A percentile compares a stretch with the other conserved stretches of the same genome.
Conservation (phyloP, 2,113 vertebrate genomes). For the Corvus cornix region DNA sequence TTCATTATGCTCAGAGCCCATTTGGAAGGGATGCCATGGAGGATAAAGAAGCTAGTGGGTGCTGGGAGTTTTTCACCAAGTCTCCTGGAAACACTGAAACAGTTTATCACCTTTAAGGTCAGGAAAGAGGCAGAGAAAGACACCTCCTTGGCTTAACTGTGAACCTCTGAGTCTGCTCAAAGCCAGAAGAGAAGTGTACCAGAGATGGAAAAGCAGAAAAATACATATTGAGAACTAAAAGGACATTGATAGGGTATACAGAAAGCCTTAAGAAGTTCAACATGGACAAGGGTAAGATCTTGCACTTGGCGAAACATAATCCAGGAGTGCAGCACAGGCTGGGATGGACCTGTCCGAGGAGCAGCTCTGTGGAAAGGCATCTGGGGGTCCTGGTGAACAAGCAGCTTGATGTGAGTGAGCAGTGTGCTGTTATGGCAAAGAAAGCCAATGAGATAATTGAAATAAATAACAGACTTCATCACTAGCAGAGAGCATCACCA, state of each 20-base stretch:
- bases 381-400: neutral
- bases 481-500: neutral
- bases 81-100: neutral
- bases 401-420: neutral
- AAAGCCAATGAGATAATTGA: rapidly evolving
- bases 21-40: neutral
- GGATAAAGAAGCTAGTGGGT: neutral
- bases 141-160: neutral
- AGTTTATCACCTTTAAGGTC: neutral
- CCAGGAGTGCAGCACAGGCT: neutral
- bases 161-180: neutral
- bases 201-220: neutral
- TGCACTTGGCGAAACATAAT: neutral
- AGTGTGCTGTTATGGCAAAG: neutral
- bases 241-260: too few relatives aligned
- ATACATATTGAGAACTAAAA: neutral
- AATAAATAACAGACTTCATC: neutral
- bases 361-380: neutral
- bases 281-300: neutral
- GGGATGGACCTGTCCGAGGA: neutral
- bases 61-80: neutral
- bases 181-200: neutral
- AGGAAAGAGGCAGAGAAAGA: neutral
- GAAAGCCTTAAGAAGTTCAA: neutral
- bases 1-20: neutral